These are phyloP conservation scores for Marisa cornuarietis DNA, from an alignment of 1,140 invertebrate genomes.

Conservation along the genomic window DNA sequence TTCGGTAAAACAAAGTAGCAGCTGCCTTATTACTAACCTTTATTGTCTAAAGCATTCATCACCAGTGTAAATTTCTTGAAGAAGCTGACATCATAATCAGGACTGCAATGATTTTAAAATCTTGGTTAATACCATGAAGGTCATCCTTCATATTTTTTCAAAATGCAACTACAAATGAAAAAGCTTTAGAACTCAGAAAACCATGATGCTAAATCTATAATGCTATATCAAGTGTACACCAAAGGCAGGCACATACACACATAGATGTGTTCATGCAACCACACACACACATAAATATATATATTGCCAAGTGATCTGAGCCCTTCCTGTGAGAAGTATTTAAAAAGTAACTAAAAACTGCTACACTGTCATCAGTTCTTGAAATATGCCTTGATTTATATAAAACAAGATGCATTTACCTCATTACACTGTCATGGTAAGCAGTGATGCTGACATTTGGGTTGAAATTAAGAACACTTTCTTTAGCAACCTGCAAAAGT, in stretches of 20 bases:
- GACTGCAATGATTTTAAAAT: conserved; percentile 71
- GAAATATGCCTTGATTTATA: neutral
- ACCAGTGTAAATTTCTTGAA: conserved; percentile 93
- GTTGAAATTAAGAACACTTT: conserved; percentile 89
- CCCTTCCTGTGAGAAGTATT: neutral
- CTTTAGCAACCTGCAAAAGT: conserved; percentile 74
- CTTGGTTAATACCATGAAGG: neutral
- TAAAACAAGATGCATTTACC: conserved; percentile 70
- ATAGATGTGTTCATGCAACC: too few relatives aligned
- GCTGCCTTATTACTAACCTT: conserved; percentile 63
- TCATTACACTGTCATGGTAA: conserved; percentile 93
- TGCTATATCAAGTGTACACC: too few relatives aligned
- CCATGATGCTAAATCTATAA: too few relatives aligned
- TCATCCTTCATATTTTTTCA: neutral
- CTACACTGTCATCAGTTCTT: too few relatives aligned
- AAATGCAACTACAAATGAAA: neutral
- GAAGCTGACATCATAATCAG: conserved; percentile 89
- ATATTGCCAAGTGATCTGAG: neutral
- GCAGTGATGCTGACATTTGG: conserved; percentile 87
- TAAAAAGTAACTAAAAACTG: too few relatives aligned
- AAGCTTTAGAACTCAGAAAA: too few relatives aligned
- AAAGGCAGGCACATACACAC: neutral
- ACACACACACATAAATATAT: neutral
- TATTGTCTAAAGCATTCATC: conserved; percentile 97
- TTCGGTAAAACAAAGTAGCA: too few relatives aligned